phyloP scores from a whole-genome alignment of 2,797 vertebrate genomes.

The Aotus griseimembra region DNA sequence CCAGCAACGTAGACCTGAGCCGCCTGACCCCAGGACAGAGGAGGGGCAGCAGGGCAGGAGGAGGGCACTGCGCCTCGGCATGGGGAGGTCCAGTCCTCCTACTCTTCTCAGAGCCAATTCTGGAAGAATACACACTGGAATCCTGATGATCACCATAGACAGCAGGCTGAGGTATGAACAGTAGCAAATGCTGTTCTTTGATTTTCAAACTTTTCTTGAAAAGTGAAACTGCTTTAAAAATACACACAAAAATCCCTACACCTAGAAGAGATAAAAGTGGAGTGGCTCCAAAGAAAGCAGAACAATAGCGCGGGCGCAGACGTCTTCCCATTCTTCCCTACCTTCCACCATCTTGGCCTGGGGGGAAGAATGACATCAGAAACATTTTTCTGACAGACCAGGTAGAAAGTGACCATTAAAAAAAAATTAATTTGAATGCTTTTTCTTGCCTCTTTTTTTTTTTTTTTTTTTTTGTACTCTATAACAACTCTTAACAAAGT shows the following conservation, averaged over 20 bases:
- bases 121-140: neutral
- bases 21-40: neutral
- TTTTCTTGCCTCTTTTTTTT: neutral
- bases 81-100: neutral
- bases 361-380: neutral
- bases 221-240: neutral
- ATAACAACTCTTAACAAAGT: conserved; percentile 51
- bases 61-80: neutral
- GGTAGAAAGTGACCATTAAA: neutral
- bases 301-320: neutral
- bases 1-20: neutral
- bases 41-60: neutral
- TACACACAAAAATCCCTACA: neutral
- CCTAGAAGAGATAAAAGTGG: neutral
- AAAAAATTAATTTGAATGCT: neutral
- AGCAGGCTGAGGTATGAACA: neutral
- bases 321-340: neutral
- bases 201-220: conserved; percentile 5
- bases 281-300: neutral
- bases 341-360: neutral
- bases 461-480: neutral
- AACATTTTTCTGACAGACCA: neutral
- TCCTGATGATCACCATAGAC: neutral
- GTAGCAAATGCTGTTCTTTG: neutral
- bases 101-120: neutral